Percentiles rank a stretch among this genome's conserved stretches.
Evolutionary conservation across 2,113 vertebrate genomes (phyloP).

Genomic region (Dolichotis patagonum): DNA sequence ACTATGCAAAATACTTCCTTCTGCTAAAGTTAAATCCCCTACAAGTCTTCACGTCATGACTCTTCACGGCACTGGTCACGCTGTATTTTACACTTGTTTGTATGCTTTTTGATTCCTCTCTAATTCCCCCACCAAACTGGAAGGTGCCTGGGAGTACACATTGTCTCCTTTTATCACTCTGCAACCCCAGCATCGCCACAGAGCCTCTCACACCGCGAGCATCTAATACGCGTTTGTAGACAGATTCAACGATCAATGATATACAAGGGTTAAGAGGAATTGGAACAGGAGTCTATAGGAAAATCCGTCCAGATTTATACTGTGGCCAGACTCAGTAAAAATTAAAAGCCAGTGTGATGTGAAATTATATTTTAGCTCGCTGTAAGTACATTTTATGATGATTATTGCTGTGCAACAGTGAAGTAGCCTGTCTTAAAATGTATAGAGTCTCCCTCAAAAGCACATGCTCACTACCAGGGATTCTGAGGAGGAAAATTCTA

Average conservation of each 20-base stretch:
- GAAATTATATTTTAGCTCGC: constrained; percentile 16
- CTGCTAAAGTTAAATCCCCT: background rate
- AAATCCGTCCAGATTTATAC: background rate
- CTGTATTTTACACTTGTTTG: background rate
- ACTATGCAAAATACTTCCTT: background rate
- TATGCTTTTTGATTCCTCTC: background rate
- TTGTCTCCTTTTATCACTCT: background rate
- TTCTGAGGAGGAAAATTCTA: background rate
- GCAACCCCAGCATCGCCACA: background rate
- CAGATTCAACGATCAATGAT: background rate
- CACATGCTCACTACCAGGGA: background rate
- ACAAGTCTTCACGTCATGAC: background rate
- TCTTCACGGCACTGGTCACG: background rate
- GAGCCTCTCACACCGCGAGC: background rate
- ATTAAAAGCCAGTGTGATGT: background rate
- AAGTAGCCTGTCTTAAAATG: background rate
- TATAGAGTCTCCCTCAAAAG: background rate
- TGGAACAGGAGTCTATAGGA: background rate
- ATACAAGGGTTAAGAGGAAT: background rate
- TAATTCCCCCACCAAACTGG: background rate
- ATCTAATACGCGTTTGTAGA: background rate
- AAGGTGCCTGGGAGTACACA: background rate
- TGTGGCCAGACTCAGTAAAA: constrained; percentile 7
- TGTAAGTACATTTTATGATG: constrained; percentile 14
- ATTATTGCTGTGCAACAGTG: background rate